These are phyloP conservation scores for Saxicola maurus DNA, from an alignment of 2,797 vertebrate genomes.

Conservation along the genomic window DNA sequence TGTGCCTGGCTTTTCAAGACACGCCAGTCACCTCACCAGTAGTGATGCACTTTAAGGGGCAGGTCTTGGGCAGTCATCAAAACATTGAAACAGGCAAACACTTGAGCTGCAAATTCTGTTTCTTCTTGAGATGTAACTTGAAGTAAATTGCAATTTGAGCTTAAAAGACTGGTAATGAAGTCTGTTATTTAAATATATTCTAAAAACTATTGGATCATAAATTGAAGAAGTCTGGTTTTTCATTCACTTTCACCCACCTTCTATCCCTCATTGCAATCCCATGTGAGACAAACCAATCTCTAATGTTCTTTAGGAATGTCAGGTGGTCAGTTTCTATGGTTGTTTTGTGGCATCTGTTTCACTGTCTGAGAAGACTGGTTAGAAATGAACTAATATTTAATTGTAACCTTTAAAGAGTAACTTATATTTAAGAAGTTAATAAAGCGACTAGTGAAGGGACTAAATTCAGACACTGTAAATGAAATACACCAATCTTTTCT, in stretches of 20 bases:
- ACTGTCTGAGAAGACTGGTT: not conserved
- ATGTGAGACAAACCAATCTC: fast-evolving
- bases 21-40: fast-evolving
- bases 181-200: not conserved
- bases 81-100: not conserved
- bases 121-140: not conserved
- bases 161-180: not conserved
- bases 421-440: not conserved
- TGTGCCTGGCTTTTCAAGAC: not conserved
- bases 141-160: not conserved
- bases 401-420: not conserved
- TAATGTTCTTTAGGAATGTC: fast-evolving
- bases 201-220: not conserved
- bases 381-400: not conserved
- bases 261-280: not conserved
- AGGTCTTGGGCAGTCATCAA: no score
- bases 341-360: not conserved
- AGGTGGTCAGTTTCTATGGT: fast-evolving
- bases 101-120: not conserved
- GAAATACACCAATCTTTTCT: fast-evolving
- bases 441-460: no score
- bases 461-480: not conserved
- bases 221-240: not conserved
- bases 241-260: fast-evolving
- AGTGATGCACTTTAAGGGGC: fast-evolving